Base-by-base conservation (phyloP, 1,140 invertebrate species). In the Aphis gossypii region DNA sequence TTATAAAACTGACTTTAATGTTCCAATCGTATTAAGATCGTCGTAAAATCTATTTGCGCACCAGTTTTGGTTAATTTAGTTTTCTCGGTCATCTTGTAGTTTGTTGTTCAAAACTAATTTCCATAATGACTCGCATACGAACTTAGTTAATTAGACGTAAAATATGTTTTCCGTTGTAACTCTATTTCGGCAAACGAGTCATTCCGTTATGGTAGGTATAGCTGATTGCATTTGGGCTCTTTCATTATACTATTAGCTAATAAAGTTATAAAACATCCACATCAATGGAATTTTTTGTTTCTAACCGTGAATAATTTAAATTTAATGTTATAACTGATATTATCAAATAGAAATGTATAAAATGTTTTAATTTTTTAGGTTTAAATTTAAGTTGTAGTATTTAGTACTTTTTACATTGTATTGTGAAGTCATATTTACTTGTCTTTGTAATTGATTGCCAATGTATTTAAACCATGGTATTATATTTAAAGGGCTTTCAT, bases 31-130 rank as follows among this genome's bases (percentile, higher is more conserved):
- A 87, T 46, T 46, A n/a, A n/a, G 23, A 18, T 46, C 25, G 44
- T 46, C 41, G 84, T 30, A 25, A 87, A 46, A 87, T 48, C 44
- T 87, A 87, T 87, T 46, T 46, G 41, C 11, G 44, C 30, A 46
- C 84, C 41, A 87, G 41, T n/a, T 41, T 41, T 30, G 84, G 41
- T 87, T 87, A 87, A 87, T 87, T 87, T 46, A 46, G 84, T 46
- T 87, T 87, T 87, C 84, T 87, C 41, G 41, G 84, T 87, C 41
- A 87, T 87, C 84, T 87, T 87, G 83, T 84, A 84, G 84, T 87
- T 46, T 87, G 41, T 87, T 87, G 84, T 87, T 87, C 44, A 46
- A 87, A 87, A 87, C 84, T 87, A 87, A 87, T 87, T 46, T 87
- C 41, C 84, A 87, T 87, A 87, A 87, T 87, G 84, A 87, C 84